Percentiles rank a stretch among this genome's conserved stretches.
These are phyloP conservation scores for Hapalemur alaotrensis DNA, from an alignment of 2,797 vertebrate species.

Conservation along the genomic window DNA sequence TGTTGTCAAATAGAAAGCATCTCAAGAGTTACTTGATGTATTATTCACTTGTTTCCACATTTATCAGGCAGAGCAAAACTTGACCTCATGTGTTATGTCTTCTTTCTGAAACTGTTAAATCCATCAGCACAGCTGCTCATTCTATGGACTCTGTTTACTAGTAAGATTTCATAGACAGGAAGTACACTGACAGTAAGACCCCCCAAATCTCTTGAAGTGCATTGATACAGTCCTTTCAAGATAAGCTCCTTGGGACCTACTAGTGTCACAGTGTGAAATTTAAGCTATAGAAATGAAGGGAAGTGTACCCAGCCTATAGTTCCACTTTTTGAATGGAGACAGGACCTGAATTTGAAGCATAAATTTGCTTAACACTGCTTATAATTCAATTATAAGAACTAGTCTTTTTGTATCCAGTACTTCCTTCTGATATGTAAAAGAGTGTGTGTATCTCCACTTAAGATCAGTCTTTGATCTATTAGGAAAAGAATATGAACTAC, in stretches of 20 bases:
- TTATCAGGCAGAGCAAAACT: conserved; percentile 2
- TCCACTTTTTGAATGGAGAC: not conserved
- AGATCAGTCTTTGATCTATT: not conserved
- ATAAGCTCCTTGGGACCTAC: not conserved
- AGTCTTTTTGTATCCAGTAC: not conserved
- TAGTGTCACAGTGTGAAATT: not conserved
- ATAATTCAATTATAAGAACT: not conserved
- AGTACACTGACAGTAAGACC: not conserved
- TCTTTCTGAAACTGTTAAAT: conserved; percentile 11
- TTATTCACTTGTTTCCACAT: conserved; percentile 8
- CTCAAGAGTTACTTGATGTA: not conserved
- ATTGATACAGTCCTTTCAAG: not conserved
- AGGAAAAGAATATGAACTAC: not conserved
- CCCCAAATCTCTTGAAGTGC: not conserved
- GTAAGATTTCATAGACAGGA: not conserved
- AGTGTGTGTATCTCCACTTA: not conserved
- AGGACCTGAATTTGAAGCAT: not conserved
- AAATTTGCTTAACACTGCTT: not conserved
- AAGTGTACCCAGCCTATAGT: too few species aligned
- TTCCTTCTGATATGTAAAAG: not conserved
- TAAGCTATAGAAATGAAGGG: not conserved
- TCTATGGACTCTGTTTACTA: not conserved
- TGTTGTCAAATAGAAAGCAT: conserved; percentile 36
- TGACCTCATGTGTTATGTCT: not conserved
- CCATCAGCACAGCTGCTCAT: not conserved